A percentile compares a stretch with the other conserved stretches of the same genome.
Evolutionary conservation across 2,113 vertebrate genomes (phyloP).

Genomic region (Odocoileus hemionus): DNA sequence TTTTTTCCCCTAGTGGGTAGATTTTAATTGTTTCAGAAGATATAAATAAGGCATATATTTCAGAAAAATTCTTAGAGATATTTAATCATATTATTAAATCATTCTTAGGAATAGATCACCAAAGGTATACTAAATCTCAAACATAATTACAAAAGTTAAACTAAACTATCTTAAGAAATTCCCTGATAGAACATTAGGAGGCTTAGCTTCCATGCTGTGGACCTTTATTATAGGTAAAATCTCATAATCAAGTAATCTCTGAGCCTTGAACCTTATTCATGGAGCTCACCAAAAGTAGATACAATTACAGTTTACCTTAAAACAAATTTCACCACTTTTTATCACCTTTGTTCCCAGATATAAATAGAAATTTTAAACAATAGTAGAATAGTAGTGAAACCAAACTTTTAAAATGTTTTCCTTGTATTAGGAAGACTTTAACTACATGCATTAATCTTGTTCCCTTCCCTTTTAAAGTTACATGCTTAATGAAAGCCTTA

Average conservation of each 20-base stretch:
- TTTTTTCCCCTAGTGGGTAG: not conserved
- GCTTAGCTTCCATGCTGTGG: not conserved
- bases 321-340: not conserved
- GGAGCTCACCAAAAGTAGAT: not conserved
- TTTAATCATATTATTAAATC: constrained; percentile 23
- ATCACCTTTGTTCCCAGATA: not conserved
- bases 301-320: not conserved
- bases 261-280: not conserved
- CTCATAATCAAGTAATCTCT: not conserved
- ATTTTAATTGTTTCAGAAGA: not conserved
- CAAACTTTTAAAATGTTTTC: not conserved
- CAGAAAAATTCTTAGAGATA: not conserved
- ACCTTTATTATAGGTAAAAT: not conserved
- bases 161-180: not conserved
- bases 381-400: not conserved
- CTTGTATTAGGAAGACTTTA: not conserved
- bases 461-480: not conserved
- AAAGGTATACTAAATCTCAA: not conserved
- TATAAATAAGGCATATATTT: not conserved
- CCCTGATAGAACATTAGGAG: not conserved
- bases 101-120: not conserved
- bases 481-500: not conserved
- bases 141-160: not conserved
- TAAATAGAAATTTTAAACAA: not conserved
- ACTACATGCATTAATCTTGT: not conserved